Evolutionary conservation across 2,113 vertebrate genomes (phyloP).

Genomic region (Epinephelus moara): DNA sequence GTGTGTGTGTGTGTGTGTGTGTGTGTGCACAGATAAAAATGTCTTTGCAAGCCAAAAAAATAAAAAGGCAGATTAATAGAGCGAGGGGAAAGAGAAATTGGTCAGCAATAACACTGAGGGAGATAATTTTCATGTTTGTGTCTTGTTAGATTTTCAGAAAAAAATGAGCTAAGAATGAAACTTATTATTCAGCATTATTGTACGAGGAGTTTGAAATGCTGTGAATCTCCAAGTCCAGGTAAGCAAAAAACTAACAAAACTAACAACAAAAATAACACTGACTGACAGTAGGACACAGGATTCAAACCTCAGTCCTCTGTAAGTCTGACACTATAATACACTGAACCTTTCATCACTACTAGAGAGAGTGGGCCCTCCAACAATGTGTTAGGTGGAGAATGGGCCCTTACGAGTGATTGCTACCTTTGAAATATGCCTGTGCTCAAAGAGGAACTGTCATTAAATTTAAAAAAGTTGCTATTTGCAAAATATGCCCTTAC

Average conservation of each 20-base stretch:
- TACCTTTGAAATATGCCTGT: no score
- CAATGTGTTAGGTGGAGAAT: no score
- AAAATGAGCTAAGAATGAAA: not conserved
- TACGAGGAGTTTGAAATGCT: not conserved
- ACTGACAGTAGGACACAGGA: not conserved
- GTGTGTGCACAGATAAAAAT: not conserved
- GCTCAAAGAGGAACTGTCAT: no score
- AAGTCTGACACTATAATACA: not conserved
- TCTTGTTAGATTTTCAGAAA: not conserved
- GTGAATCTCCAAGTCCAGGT: not conserved
- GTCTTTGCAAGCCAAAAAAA: constrained; percentile 21
- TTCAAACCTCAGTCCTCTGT: not conserved
- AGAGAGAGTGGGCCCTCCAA: no score
- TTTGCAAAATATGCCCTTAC: no score
- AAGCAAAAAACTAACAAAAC: no score
- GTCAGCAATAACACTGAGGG: not conserved
- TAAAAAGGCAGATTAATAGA: not conserved
- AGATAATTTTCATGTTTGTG: not conserved
- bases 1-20: not conserved
- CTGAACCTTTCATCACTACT: no score
- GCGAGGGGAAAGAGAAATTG: not conserved
- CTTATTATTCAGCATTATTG: not conserved
- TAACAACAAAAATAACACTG: not conserved
- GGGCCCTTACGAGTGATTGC: no score
- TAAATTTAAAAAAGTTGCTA: no score